These are phyloP conservation scores for Phortica okadai DNA, from an alignment of 2,888 invertebrate genomes.

Conservation along the genomic window DNA sequence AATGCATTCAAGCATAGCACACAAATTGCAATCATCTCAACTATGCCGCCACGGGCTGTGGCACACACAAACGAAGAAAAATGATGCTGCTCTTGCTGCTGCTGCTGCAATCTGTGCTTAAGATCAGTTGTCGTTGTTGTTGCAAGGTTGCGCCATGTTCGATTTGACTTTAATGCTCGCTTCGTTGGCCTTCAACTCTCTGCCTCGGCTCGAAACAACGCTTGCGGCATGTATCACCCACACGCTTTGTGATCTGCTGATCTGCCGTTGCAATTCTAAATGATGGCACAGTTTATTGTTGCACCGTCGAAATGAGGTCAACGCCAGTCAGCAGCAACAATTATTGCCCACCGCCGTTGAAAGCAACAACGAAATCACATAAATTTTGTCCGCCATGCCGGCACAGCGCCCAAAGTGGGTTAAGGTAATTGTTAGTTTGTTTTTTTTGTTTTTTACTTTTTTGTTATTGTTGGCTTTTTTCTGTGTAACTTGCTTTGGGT, in stretches of 20 bases:
- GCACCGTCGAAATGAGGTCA: slow-evolving; percentile 5
- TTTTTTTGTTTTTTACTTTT: neutral
- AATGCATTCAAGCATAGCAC: slow-evolving; percentile 19
- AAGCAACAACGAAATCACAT: neutral
- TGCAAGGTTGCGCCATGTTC: neutral
- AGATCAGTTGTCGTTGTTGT: neutral
- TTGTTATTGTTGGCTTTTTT: neutral
- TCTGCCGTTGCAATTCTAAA: too few species aligned
- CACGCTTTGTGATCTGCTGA: too few species aligned
- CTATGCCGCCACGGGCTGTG: slow-evolving; percentile 11
- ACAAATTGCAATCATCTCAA: neutral
- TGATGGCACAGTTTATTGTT: too few species aligned
- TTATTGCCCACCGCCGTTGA: neutral
- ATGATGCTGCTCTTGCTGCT: neutral
- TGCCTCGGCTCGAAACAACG: too few species aligned
- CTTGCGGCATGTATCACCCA: too few species aligned
- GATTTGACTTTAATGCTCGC: neutral
- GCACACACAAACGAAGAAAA: neutral
- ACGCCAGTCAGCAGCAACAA: neutral
- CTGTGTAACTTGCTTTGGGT: slow-evolving; percentile 11
- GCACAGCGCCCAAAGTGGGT: slow-evolving; percentile 52
- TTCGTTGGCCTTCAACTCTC: neutral
- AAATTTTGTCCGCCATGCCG: neutral
- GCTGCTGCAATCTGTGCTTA: neutral
- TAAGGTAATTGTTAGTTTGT: slow-evolving; percentile 55